These are phyloP conservation scores for Lepidochrysops patricia DNA, from an alignment of 2,888 invertebrate species.

Conservation along the genomic window DNA sequence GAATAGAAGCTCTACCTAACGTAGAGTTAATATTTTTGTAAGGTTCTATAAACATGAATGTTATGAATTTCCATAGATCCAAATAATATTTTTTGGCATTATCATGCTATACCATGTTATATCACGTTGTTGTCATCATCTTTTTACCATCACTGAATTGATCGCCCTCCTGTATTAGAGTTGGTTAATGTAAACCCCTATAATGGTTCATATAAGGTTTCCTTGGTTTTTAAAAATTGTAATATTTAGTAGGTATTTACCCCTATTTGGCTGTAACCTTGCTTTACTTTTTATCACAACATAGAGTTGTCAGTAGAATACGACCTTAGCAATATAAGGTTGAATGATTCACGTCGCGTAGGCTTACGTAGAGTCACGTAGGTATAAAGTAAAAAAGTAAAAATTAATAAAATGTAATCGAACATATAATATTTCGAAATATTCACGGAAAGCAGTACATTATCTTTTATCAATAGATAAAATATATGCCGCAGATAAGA, in stretches of 20 bases:
- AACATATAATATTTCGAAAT: background rate
- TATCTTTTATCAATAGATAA: constrained; percentile 26
- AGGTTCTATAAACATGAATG: no score
- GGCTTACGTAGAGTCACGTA: background rate
- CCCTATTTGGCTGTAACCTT: background rate
- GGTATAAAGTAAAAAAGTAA: background rate
- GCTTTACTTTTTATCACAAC: background rate
- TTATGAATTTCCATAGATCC: no score
- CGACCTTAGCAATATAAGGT: background rate
- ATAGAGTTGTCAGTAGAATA: background rate
- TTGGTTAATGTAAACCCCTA: no score
- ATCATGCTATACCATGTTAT: no score
- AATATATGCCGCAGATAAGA: constrained; percentile 20
- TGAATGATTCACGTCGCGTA: background rate
- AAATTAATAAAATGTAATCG: background rate
- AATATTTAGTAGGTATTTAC: background rate
- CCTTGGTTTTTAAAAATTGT: no score
- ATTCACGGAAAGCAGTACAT: constrained; percentile 1
- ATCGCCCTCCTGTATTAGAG: no score
- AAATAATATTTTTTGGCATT: no score
- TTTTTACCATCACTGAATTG: no score
- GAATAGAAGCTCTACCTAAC: background rate
- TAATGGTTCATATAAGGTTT: no score
- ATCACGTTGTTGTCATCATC: no score
- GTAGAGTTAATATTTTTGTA: background rate